Percentiles rank a stretch among this genome's conserved stretches.
These are phyloP conservation scores for Yponomeuta plumbellus DNA, from an alignment of 2,888 invertebrate species.

Conservation along the genomic window DNA sequence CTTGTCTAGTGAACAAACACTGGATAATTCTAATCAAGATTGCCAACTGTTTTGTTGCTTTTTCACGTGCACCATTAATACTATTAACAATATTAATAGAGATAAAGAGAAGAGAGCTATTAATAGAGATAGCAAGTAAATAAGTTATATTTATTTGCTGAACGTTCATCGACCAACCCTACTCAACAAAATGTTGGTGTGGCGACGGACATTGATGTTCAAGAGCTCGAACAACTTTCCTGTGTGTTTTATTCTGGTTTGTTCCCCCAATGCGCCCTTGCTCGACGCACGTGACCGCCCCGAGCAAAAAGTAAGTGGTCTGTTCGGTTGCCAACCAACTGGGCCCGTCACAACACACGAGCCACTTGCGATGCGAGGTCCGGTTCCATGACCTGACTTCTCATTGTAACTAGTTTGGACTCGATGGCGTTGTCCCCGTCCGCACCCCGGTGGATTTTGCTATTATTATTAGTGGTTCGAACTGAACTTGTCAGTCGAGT, in stretches of 20 bases:
- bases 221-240: slow-evolving; percentile 16
- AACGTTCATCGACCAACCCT: too few relatives aligned
- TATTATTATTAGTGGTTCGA: neutral
- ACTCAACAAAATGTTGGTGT: too few relatives aligned
- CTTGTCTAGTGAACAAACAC: neutral
- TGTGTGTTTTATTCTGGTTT: neutral
- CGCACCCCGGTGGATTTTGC: neutral
- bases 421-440: slow-evolving; percentile 3
- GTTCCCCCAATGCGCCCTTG: slow-evolving; percentile 25
- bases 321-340: slow-evolving; percentile 27
- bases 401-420: slow-evolving; percentile 12
- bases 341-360: slow-evolving; percentile 19
- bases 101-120: neutral
- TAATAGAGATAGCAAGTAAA: neutral
- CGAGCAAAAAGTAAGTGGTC: slow-evolving; percentile 29
- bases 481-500: neutral
- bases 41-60: neutral
- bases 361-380: slow-evolving; percentile 27
- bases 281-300: slow-evolving; percentile 36
- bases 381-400: slow-evolving; percentile 38
- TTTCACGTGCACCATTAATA: neutral
- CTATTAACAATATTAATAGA: neutral
- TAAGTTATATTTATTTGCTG: too few relatives aligned
- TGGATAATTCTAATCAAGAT: neutral
- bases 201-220: neutral